These are phyloP conservation scores for Sylvicapra grimmia DNA, from an alignment of 2,113 vertebrate genomes.

Conservation along the genomic window DNA sequence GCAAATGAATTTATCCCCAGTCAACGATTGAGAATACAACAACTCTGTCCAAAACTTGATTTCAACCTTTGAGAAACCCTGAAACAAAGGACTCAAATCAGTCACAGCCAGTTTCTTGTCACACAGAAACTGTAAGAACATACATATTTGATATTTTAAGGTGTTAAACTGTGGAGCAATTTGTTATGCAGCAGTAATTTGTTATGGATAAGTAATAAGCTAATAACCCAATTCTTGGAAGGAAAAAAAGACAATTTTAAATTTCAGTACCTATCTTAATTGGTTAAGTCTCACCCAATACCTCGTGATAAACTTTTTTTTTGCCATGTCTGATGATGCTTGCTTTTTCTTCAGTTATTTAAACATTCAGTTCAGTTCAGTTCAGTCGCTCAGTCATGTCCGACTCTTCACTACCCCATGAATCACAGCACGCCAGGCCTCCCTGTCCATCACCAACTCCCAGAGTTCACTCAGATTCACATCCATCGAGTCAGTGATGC, in stretches of 20 bases:
- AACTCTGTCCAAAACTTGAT: background rate
- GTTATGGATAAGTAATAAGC: background rate
- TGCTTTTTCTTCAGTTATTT: background rate
- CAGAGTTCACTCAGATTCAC: too few species aligned
- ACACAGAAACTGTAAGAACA: background rate
- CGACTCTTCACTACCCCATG: too few species aligned
- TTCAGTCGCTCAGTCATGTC: too few species aligned
- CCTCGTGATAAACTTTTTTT: accelerated
- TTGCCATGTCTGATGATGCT: background rate
- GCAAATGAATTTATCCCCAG: background rate
- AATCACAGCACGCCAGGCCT: too few species aligned
- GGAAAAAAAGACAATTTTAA: background rate
- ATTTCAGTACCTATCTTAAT: background rate
- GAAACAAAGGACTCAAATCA: background rate
- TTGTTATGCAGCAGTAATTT: background rate
- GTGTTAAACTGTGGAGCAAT: background rate
- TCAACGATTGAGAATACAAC: background rate
- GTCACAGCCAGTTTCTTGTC: background rate
- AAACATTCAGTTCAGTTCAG: background rate
- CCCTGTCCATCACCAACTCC: too few species aligned
- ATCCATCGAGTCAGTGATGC: too few species aligned
- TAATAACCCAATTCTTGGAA: background rate
- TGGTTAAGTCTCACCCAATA: background rate
- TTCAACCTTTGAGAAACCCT: background rate
- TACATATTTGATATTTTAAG: background rate